Base-by-base conservation (phyloP, 2,888 invertebrate species). In the Clivina fossor region DNA sequence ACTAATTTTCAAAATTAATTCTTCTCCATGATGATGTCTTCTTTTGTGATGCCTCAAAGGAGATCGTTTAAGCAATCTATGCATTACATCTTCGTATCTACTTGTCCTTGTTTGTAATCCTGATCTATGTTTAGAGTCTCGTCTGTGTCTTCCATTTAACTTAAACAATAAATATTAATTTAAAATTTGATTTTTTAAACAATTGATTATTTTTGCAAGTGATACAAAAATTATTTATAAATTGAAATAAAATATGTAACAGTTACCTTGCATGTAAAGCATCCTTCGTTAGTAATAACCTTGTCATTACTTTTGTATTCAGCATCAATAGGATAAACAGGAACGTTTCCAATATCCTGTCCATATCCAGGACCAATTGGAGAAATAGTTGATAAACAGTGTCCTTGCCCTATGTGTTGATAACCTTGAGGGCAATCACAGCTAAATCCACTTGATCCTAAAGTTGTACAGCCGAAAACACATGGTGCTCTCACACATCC, bases 341-440 rank as follows among this genome's bases (percentile, higher is more conserved):
- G 86, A 41, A 84, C 84, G 66, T 83, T 83, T 7, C 85, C 84
- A 55, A 87, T 85, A 65, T 86, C 86, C 40, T 80, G 83, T 7
- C 80, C 77, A 60, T 81, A 76, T 8, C 68, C 68, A 1, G 63
- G 61, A 11, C 65, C 61, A 4, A 68, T 64, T 2, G 74, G 72
- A 15, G 72, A 68, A 16, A 74, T 71, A 2, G 74, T 74, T 3
- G 74, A 70, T 53, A 75, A 62, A 55, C 72, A 75, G 58, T 75
- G 74, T 1, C 74, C 84, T 78, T 88, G 86, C 61, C 89, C 90
- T 61, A 91, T 87, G 54, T 86, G 79, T 70, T 85, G 85, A 74
- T 90, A 92, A 40, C 93, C 93, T 46, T 81, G 78, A 0, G 92
- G 92, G 71, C 92, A 92, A 32, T 88, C 88, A 71, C 93, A 92